These are phyloP conservation scores for Sternarchorhynchus goeldii DNA, from an alignment of 2,797 vertebrate genomes.

Conservation along the genomic window DNA sequence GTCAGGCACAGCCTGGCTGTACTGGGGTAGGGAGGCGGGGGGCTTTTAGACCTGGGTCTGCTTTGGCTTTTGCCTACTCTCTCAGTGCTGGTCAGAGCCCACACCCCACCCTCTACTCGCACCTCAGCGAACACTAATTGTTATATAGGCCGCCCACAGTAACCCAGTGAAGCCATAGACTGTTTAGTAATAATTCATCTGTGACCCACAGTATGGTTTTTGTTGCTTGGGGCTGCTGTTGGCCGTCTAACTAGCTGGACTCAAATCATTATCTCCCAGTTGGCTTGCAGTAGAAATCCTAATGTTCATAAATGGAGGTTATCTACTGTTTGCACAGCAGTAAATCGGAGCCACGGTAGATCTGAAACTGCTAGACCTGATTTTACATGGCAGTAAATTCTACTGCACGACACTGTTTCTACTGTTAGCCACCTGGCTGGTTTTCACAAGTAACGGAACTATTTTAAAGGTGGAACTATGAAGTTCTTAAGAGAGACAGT, in stretches of 20 bases:
- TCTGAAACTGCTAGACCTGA: constrained; percentile 16
- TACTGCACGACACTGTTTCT: constrained; percentile 26
- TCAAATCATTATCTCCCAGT: not conserved
- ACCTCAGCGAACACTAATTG: not conserved
- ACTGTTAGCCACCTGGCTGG: not conserved
- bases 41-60: not conserved
- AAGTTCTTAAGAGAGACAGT: not conserved
- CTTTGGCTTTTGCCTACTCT: not conserved
- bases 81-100: constrained; percentile 10
- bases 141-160: not conserved
- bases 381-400: constrained; percentile 7
- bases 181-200: constrained; percentile 34
- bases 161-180: constrained; percentile 7
- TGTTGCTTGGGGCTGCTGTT: constrained; percentile 19
- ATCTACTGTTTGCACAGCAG: constrained; percentile 25
- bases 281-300: constrained; percentile 1
- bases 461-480: constrained; percentile 33
- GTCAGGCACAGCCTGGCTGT: constrained; percentile 4
- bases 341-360: constrained; percentile 7
- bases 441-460: constrained; percentile 6
- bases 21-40: not conserved
- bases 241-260: not conserved
- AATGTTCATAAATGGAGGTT: not conserved
- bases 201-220: not conserved
- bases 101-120: not conserved